These are phyloP conservation scores for Rhodophaea formosa DNA, from an alignment of 2,888 invertebrate genomes.

Conservation along the genomic window DNA sequence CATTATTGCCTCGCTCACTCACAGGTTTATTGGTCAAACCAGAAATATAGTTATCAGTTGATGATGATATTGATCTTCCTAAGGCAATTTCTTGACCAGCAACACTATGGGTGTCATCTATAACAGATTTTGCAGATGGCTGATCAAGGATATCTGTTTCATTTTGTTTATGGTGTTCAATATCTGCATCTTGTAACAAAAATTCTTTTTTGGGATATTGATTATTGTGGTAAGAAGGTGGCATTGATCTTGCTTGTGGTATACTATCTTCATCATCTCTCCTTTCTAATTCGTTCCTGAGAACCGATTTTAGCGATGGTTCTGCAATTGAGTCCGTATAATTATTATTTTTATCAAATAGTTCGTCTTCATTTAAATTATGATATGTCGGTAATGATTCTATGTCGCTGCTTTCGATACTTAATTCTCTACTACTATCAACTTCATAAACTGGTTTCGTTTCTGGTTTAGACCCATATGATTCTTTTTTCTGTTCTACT, in stretches of 20 bases:
- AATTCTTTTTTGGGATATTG: constrained; percentile 22
- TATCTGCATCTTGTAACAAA: constrained; percentile 5
- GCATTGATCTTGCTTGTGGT: constrained; percentile 32
- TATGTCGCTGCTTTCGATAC: constrained; percentile 3
- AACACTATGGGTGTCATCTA: constrained; percentile 34
- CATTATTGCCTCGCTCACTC: constrained; percentile 45
- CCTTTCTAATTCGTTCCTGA: constrained; percentile 21
- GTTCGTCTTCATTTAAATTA: constrained; percentile 10
- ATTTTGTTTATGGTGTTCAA: constrained; percentile 25
- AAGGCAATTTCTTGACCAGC: constrained; percentile 44
- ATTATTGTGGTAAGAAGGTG: constrained; percentile 28
- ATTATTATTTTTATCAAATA: constrained; percentile 9
- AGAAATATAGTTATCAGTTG: constrained; percentile 54
- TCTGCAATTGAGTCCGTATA: constrained; percentile 22
- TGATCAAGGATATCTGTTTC: constrained; percentile 54
- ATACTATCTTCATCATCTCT: constrained; percentile 31
- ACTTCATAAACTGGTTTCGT: constrained; percentile 14
- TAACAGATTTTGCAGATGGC: constrained; percentile 48
- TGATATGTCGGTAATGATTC: constrained; percentile 2
- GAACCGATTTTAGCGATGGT: constrained; percentile 17
- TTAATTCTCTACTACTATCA: constrained; percentile 13
- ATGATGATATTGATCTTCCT: constrained; percentile 49
- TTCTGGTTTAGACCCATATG: neutral
- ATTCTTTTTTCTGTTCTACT: constrained; percentile 32
- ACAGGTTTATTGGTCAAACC: constrained; percentile 42